Percentiles rank a stretch among this genome's conserved stretches.
Evolutionary conservation across 2,797 vertebrate species (phyloP).

Genomic region (Centroberyx gerrardi): DNA sequence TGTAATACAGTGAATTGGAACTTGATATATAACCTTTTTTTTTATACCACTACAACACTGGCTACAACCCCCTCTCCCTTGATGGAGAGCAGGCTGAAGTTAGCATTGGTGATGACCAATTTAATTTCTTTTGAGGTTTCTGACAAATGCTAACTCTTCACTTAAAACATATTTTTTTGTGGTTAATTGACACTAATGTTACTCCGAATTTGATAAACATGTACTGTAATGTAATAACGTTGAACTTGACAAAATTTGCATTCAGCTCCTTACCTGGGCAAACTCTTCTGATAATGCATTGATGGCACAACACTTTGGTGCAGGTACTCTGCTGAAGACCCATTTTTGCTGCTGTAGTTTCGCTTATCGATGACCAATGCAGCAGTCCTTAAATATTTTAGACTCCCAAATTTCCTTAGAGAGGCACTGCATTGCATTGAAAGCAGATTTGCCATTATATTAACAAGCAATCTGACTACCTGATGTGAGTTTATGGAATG

Average conservation of each 20-base stretch:
- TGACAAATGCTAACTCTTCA: too few relatives aligned
- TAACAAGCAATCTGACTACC: background rate
- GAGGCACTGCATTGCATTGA: constrained; percentile 49
- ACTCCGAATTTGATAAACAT: background rate
- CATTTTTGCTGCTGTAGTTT: constrained; percentile 74
- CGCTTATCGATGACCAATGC: constrained; percentile 27
- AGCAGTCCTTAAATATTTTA: constrained; percentile 43
- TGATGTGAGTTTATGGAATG: accelerated
- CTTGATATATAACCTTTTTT: too few relatives aligned
- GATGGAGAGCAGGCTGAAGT: too few relatives aligned
- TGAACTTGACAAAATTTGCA: accelerated
- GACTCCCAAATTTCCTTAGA: constrained; percentile 53
- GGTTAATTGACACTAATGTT: background rate
- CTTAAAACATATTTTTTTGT: too few relatives aligned
- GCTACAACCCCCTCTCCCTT: too few relatives aligned
- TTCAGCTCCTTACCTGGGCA: constrained; percentile 89
- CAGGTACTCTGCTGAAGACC: constrained; percentile 86
- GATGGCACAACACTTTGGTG: constrained; percentile 94
- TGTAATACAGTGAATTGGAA: too few relatives aligned
- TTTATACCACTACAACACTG: too few relatives aligned
- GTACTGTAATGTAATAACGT: background rate
- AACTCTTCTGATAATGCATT: constrained; percentile 97
- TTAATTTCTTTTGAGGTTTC: too few relatives aligned
- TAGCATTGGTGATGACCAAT: too few relatives aligned
- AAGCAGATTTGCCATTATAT: constrained; percentile 75